phyloP scores from a whole-genome alignment of 2,797 vertebrate species.

The Acanthornis magna region DNA sequence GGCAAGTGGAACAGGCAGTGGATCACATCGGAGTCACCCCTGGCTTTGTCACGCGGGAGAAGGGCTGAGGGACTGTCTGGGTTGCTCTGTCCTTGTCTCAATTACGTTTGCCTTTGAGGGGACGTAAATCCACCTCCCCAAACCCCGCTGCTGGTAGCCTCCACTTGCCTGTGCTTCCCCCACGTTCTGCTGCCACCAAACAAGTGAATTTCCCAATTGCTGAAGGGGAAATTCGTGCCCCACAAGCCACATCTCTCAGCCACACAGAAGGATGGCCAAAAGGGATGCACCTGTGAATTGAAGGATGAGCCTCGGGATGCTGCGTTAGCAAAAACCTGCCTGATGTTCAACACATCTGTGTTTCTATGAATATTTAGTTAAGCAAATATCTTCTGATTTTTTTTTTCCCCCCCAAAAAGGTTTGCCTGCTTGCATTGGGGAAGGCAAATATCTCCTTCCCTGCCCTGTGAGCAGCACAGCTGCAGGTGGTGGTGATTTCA shows the following conservation, averaged over 20 bases:
- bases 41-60: conserved; percentile 54
- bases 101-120: background rate
- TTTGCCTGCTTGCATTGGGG: rapidly evolving
- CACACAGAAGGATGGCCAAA: background rate
- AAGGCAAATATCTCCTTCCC: background rate
- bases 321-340: background rate
- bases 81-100: background rate
- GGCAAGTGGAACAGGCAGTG: conserved; percentile 63
- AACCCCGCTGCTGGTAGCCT: background rate
- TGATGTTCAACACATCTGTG: background rate
- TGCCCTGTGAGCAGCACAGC: background rate
- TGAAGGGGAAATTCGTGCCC: background rate
- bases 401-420: background rate
- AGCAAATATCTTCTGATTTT: background rate
- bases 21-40: conserved; percentile 51
- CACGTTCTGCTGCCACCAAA: background rate
- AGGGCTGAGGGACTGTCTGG: conserved; percentile 25
- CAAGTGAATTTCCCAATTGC: background rate
- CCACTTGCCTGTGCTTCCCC: background rate
- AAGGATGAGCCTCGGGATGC: background rate
- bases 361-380: background rate
- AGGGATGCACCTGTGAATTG: background rate
- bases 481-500: background rate
- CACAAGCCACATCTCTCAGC: background rate
- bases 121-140: background rate